Evolutionary conservation across 2,797 vertebrate species (phyloP).

Genomic region (Trachurus trachurus): DNA sequence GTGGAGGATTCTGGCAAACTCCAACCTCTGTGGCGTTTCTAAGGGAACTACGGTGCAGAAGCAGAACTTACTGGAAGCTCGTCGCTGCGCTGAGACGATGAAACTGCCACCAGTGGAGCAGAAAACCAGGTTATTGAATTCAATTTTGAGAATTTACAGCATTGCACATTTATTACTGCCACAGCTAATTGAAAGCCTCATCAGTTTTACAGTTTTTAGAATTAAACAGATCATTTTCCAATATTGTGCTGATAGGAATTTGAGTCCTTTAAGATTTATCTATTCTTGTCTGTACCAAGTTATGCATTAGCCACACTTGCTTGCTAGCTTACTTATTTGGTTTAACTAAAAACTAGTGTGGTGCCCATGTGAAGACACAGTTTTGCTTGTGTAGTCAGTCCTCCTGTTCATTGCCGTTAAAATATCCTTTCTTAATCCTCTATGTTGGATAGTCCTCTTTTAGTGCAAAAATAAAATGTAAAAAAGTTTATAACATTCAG

Average conservation of each 20-base stretch:
- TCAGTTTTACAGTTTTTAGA: constrained; percentile 18
- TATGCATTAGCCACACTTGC: constrained; percentile 27
- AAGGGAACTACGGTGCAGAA: constrained; percentile 66
- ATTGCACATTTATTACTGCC: not conserved
- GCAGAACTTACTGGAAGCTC: constrained; percentile 45
- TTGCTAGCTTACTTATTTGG: constrained; percentile 16
- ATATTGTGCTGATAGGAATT: not conserved
- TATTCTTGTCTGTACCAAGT: constrained; percentile 5
- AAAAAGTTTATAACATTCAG: not conserved
- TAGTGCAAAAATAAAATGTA: not conserved
- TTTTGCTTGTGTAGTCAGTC: not conserved
- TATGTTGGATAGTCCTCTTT: not conserved
- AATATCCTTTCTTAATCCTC: not conserved
- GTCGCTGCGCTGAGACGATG: constrained; percentile 14
- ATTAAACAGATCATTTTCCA: not conserved
- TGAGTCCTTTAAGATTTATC: constrained; percentile 6
- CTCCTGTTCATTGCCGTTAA: not conserved
- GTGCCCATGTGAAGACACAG: not conserved
- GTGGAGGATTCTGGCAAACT: constrained; percentile 70
- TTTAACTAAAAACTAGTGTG: not conserved
- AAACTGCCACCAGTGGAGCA: constrained; percentile 13
- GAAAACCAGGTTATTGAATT: constrained; percentile 57
- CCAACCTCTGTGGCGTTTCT: constrained; percentile 60
- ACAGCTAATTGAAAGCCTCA: not conserved
- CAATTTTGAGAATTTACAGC: not conserved